Evolutionary conservation across 2,113 vertebrate genomes (phyloP), one percentile per base, ranked within the genome.

Genomic region (Calidris pygmaea): DNA sequence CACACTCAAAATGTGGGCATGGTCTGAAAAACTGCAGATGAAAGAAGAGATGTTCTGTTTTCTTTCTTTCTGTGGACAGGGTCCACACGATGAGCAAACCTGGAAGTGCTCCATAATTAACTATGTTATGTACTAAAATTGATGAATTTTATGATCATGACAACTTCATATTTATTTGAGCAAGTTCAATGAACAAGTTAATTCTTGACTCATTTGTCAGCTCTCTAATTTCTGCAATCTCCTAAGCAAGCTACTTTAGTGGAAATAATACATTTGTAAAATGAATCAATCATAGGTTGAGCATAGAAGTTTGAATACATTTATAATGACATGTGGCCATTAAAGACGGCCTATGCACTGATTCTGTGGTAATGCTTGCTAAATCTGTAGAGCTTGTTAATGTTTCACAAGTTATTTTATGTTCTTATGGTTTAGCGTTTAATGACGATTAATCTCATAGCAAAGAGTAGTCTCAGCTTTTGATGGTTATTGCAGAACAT

Each of bases 191-290:
- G 22, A 81, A 73, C 62, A 92, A 85, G 62, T 90, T 93, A 90
- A 80, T 73, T 90, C 20, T 67, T 85, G 75, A 66, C 30, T 65
- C 58, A 48, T 79, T 80, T 92, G 21, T 58, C 56, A 91, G 47
- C 14, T 94, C 32, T 80, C 17, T 74, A 77, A 85, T 90, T 96
- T 82, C 84, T 91, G 77, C 59, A 81, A 47, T 87, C 24, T 94
- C 53, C 30, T 50, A 59, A 87, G 35, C 14, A 70, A 43, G 23
- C 13, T 87, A 73, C 30, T 92, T 79, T 60, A 39, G 29, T 67
- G 24, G 29, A 88, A 89, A 89, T 75, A 85, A 76, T 72, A 73
- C 29, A 77, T 92, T 80, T 96, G 5, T 91, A 67, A 83, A 95
- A 85, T 62, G 50, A 89, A 95, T 93, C 85, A 91, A 75, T 95